Base-by-base conservation (phyloP, 2,888 invertebrate species). In the Parascotia fuliginaria region DNA sequence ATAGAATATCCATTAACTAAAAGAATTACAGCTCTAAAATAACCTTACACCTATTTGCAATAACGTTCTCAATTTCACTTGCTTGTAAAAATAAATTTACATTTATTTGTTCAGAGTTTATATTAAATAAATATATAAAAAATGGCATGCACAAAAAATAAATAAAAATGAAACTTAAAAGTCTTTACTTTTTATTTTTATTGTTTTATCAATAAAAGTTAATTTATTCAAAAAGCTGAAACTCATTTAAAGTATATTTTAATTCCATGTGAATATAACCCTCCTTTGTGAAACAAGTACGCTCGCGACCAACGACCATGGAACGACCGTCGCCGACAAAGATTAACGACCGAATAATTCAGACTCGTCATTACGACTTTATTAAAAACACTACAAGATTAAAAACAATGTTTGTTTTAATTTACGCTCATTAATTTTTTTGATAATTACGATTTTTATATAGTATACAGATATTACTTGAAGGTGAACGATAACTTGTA, bases 301-400 rank as follows among this genome's bases (percentile, higher is more conserved):
- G 54, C 66, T n/a, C 68, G 69, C 65, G 60, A 70, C 70, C 77
- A 66, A 65, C 65, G 62, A 73, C 71, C 76, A 69, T 73, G 69
- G 63, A 66, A 58, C 65, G 51, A 55, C 61, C 64, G 62, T 63
- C 63, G 53, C 56, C 38, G 62, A 55, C 81, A 78, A 70, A 80
- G 81, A 83, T 68, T 75, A 79, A 75, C 70, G 52, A 70, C 60
- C 52, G 44, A 54, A 67, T 60, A 61, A 63, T 58, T 55, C 62
- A 80, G 78, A 77, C 60, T 55, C 57, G 68, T 53, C 63, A 67
- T 62, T 59, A 69, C 48, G 45, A 45, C 45, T 39, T 42, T 32
- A 47, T 57, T 54, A 45, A 42, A 44, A 55, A 51, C 42, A 24
- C 33, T 36, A 56, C 40, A 51, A 55, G 37, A 61, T 69, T 48